phyloP scores from a whole-genome alignment of 2,797 vertebrate species.

The Hippoglossus hippoglossus region DNA sequence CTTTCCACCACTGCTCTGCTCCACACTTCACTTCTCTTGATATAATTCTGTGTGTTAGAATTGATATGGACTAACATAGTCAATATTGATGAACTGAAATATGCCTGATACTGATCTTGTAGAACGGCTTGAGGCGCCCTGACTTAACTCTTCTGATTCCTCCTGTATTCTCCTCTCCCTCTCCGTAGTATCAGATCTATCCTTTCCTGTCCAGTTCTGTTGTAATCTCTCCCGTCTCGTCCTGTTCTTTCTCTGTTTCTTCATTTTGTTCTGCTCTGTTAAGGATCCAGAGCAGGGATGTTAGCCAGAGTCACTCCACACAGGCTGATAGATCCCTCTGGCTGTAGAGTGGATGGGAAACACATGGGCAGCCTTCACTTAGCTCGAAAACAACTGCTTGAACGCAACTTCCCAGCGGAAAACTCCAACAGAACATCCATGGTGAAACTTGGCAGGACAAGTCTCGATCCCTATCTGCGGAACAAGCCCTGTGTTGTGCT shows the following conservation, averaged over 20 bases:
- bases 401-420: conserved; percentile 58
- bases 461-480: conserved; percentile 56
- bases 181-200: conserved; percentile 50
- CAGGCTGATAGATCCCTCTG: conserved; percentile 71
- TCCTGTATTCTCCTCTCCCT: conserved; percentile 32
- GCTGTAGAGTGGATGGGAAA: conserved; percentile 79
- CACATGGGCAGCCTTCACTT: conserved; percentile 79
- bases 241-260: conserved; percentile 33
- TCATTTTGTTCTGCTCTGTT: conserved; percentile 52
- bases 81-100: conserved; percentile 9
- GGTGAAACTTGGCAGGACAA: conserved; percentile 61
- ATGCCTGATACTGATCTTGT: conserved; percentile 3
- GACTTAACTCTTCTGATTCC: conserved; percentile 17
- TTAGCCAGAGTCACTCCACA: conserved; percentile 68
- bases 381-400: conserved; percentile 67
- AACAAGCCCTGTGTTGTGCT: conserved; percentile 55
- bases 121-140: conserved; percentile 5
- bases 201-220: conserved; percentile 53
- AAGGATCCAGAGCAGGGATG: conserved; percentile 59
- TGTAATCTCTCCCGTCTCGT: conserved; percentile 46
- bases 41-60: not conserved
- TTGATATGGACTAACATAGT: conserved; percentile 4
- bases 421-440: conserved; percentile 57
- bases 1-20: not conserved
- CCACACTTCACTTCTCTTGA: not conserved